These are phyloP conservation scores for Platycercus adscitus DNA, from an alignment of 2,113 vertebrate species.

Conservation along the genomic window DNA sequence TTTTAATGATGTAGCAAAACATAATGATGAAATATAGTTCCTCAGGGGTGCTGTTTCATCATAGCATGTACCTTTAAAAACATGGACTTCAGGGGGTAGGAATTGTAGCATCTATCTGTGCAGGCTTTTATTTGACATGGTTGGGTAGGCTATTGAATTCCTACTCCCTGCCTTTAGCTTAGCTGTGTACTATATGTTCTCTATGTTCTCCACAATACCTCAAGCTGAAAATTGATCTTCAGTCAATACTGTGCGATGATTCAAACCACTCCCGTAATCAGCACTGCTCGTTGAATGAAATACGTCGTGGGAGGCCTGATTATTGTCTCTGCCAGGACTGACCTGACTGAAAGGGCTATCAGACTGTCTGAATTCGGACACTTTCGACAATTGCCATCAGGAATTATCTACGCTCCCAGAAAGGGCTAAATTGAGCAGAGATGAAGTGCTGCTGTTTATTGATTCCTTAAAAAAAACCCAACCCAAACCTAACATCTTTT, in stretches of 20 bases:
- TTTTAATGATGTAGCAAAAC: neutral
- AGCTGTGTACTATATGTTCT: slow-evolving; percentile 2
- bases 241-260: slow-evolving; percentile 51
- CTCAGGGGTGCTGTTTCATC: neutral
- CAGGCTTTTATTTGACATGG: slow-evolving; percentile 47
- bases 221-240: slow-evolving; percentile 72
- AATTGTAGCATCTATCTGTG: neutral
- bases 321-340: slow-evolving; percentile 43
- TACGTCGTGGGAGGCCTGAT: slow-evolving; percentile 50
- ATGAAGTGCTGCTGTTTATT: slow-evolving; percentile 58
- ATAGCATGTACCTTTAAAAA: neutral
- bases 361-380: slow-evolving; percentile 57
- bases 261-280: slow-evolving; percentile 19
- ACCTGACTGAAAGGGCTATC: slow-evolving; percentile 59
- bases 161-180: neutral
- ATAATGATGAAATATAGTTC: neutral
- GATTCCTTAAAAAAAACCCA: neutral
- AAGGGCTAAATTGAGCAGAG: slow-evolving; percentile 62
- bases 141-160: slow-evolving; percentile 61
- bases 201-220: slow-evolving; percentile 33
- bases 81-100: neutral
- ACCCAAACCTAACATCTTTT: neutral
- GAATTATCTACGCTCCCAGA: slow-evolving; percentile 55
- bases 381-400: slow-evolving; percentile 47
- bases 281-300: slow-evolving; percentile 38